Base-by-base conservation (phyloP, 2,797 vertebrate genomes). In the Craterocephalus amniculus region DNA sequence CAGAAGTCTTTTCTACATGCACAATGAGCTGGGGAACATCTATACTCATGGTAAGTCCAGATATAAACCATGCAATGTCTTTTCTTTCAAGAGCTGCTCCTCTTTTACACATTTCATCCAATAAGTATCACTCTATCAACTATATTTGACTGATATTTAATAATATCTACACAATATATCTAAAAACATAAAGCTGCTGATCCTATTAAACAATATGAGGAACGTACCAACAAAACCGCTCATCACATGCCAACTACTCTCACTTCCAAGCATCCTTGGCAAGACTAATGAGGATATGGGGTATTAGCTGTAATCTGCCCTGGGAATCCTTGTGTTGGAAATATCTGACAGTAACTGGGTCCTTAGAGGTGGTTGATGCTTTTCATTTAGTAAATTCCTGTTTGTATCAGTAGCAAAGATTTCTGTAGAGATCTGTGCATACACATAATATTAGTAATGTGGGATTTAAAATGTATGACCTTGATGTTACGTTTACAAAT, bases 21-120 rank as follows among this genome's bases (percentile, higher is more conserved):
- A 97, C 94, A 98, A 98, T 81, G 97, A 98, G 87, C 92, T 96
- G 76, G 96, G 96, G 56, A 98, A 98, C 90, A 97, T 97, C 88
- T 97, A 98, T 91, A 96, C 95, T 0, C 96, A 98, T 67, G 96
- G 97, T 98, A 88, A 95, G 95, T 83, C 13, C 40, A 52, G 2
- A 60, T 38, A 49, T 57, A 0, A n/a, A 34, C 27, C 58, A 12
- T 65, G 2, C 16, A 43, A 34, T 67, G 9, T 16, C 18, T 55
- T 31, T 64, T 16, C 10, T 34, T 58, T 66, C 9, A 72, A 16
- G 22, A 5, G 18, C 20, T 55, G 1, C 13, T 72, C 0, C 34
- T 36, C 1, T 6, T 34, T 27, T 14, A 4, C 4, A 4, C 4
- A 32, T 22, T 0, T 20, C 27, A 13, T 2, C 1, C 5, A 55